phyloP scores from a whole-genome alignment of 2,797 vertebrate genomes.

The Enteromius paludinosus region DNA sequence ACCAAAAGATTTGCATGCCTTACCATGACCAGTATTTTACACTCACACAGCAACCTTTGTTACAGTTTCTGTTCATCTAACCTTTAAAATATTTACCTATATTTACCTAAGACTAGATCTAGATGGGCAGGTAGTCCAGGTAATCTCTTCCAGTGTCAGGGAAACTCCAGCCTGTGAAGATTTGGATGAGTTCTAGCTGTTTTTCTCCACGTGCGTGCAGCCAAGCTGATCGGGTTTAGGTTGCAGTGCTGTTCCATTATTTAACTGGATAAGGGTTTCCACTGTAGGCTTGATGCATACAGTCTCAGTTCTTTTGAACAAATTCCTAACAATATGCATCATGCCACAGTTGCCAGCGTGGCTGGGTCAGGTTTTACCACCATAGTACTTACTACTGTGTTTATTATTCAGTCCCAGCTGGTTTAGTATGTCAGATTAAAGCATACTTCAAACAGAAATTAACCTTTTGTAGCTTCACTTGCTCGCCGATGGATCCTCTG shows the following conservation, averaged over 20 bases:
- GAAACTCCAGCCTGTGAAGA: conserved; percentile 32
- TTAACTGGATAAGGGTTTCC: conserved; percentile 84
- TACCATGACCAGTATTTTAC: background rate
- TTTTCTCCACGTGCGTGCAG: conserved; percentile 68
- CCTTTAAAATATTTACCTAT: background rate
- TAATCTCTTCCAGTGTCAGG: background rate
- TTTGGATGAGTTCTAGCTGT: conserved; percentile 47
- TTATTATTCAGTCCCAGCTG: background rate
- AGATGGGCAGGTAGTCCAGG: background rate
- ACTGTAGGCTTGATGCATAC: conserved; percentile 71
- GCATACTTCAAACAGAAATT: background rate
- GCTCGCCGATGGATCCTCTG: background rate
- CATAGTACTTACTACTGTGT: background rate
- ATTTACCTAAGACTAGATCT: background rate
- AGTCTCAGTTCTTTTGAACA: conserved; percentile 40
- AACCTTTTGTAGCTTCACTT: background rate
- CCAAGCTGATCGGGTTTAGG: conserved; percentile 79
- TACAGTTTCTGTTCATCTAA: background rate
- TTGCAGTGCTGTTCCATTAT: conserved; percentile 85
- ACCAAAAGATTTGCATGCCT: conserved; percentile 4
- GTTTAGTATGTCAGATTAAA: background rate
- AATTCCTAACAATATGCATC: conserved; percentile 9
- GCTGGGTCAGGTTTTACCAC: conserved; percentile 3
- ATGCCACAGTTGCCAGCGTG: background rate
- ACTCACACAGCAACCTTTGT: background rate